Base-by-base conservation (phyloP, 2,797 vertebrate species). In the Mus minutoides region DNA sequence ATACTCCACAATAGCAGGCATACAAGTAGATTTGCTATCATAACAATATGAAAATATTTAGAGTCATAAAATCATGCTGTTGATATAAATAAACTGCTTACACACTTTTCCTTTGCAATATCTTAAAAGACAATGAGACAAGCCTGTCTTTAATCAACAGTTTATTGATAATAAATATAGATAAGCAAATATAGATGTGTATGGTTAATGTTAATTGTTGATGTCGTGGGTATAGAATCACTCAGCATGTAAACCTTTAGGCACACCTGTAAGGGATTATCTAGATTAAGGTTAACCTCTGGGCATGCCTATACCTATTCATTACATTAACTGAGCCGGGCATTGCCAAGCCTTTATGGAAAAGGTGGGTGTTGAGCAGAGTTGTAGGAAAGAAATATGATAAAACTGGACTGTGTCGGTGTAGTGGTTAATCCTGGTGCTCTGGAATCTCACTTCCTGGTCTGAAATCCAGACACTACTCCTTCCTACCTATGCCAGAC, bases 21-120 rank as follows among this genome's bases (percentile, higher is more conserved):
- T 77, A 13, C n/a, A 90, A 37, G 12, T 8, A 14, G 83, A 11
- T 37, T 92, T 91, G 73, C 58, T 79, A 58, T 90, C 31, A 60
- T 58, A 85, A 85, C 80, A 86, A 78, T 87, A 34, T 40, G 80
- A 92, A 92, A 89, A 92, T 46, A 95, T 69, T 78, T 60, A 76
- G 76, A 83, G 75, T 90, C 67, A 75, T 34, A 73, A 62, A 64
- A 82, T 69, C 26, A 75, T 87, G 52, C 67, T 46, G 87, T 43
- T 78, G 76, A 37, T 87, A 77, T 86, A 94, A 94, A 78, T 76
- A 92, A 90, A 56, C 62, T 64, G 69, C 87, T 86, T 92, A 87
- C 24, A 75, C 40, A 19, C 29, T 85, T 52, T 91, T 91, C 34
- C 26, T 43, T 29, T 84, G 85, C 22, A 31, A 3, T 26, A 7